These are phyloP conservation scores for Lutjanus campechanus DNA, from an alignment of 2,797 vertebrate species.

Conservation along the genomic window DNA sequence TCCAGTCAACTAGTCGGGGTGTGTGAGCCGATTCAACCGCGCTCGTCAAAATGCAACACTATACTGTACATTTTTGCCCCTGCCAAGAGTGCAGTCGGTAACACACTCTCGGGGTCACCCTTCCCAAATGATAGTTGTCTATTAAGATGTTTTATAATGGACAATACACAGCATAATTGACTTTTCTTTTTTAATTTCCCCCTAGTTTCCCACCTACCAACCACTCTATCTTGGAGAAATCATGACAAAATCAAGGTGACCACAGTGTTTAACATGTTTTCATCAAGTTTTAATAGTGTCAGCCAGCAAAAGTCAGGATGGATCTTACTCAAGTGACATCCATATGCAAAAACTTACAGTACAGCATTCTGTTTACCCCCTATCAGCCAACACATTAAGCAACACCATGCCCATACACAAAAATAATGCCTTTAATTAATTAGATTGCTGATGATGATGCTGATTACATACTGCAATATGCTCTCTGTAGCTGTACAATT, in stretches of 20 bases:
- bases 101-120: conserved; percentile 2
- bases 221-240: not conserved
- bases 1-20: conserved; percentile 81
- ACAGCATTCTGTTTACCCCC: conserved; percentile 70
- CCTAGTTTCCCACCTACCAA: not conserved
- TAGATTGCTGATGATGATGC: conserved; percentile 62
- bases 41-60: conserved; percentile 76
- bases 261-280: conserved; percentile 61
- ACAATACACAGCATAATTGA: not conserved
- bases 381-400: conserved; percentile 74
- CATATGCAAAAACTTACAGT: conserved; percentile 70
- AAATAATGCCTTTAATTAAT: conserved; percentile 80
- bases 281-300: conserved; percentile 83
- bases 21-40: conserved; percentile 80
- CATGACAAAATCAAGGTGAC: conserved; percentile 37
- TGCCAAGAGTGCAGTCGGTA: conserved; percentile 39
- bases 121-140: not conserved
- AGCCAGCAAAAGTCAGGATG: conserved; percentile 76
- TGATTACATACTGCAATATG: conserved; percentile 63
- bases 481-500: conserved; percentile 75
- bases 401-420: conserved; percentile 79
- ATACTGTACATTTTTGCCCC: conserved; percentile 65
- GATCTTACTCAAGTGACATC: conserved; percentile 71
- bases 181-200: not conserved
- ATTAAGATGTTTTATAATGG: not conserved